A percentile compares a stretch with the other conserved stretches of the same genome.
phyloP scores from a whole-genome alignment of 1,140 invertebrate species.

The Philopotamus ludificatus region DNA sequence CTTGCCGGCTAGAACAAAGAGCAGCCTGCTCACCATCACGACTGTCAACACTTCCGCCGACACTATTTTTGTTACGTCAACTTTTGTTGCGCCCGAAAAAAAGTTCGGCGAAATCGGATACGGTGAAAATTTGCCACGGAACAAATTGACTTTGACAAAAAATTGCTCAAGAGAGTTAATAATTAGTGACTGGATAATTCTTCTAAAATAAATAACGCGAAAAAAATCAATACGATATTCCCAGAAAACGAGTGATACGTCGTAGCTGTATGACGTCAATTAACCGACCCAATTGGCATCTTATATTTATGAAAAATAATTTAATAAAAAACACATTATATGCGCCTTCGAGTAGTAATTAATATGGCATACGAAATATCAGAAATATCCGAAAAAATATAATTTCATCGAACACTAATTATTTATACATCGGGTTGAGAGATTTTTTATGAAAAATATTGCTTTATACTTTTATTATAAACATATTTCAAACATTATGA shows the following conservation, averaged over 20 bases:
- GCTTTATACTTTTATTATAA: too few species aligned
- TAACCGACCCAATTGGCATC: background rate
- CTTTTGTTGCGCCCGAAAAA: background rate
- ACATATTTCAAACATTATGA: too few species aligned
- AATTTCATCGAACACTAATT: too few species aligned
- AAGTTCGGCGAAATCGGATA: constrained; percentile 6
- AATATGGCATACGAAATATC: too few species aligned
- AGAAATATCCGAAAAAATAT: too few species aligned
- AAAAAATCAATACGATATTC: background rate
- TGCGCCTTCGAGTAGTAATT: too few species aligned
- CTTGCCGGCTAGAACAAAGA: constrained; percentile 22
- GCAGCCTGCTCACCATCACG: constrained; percentile 8
- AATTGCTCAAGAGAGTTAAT: too few species aligned
- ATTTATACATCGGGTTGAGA: too few species aligned
- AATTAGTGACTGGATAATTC: too few species aligned
- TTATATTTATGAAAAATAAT: background rate
- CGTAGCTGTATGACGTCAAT: background rate
- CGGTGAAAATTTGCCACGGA: constrained; percentile 17
- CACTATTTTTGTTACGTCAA: background rate
- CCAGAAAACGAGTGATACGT: too few species aligned
- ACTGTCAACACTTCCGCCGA: constrained; percentile 15
- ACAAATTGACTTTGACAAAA: constrained; percentile 17
- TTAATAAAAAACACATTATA: too few species aligned
- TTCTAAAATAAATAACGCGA: background rate
- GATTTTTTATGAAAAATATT: too few species aligned